phyloP scores from a whole-genome alignment of 2,113 vertebrate species.

The Morone chrysops region DNA sequence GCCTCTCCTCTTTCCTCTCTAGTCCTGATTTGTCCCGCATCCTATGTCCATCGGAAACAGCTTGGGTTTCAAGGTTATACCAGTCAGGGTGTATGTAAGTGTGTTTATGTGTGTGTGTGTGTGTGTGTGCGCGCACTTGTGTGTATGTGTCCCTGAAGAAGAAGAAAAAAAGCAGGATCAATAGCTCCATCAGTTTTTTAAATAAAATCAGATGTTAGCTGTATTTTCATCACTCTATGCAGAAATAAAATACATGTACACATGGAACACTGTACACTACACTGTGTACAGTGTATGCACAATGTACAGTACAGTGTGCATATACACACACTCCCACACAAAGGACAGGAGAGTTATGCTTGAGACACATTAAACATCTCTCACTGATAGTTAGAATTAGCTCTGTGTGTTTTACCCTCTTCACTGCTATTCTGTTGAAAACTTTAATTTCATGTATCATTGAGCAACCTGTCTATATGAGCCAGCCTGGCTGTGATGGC shows the following conservation, averaged over 20 bases:
- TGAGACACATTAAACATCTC: slow-evolving; percentile 62
- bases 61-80: slow-evolving; percentile 79
- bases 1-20: slow-evolving; percentile 15
- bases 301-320: background rate
- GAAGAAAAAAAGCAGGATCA: slow-evolving; percentile 35
- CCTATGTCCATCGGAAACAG: slow-evolving; percentile 64
- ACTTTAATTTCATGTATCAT: slow-evolving; percentile 85
- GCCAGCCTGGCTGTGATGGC: slow-evolving; percentile 53
- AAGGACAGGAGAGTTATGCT: slow-evolving; percentile 34
- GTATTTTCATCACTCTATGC: background rate
- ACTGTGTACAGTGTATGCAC: background rate
- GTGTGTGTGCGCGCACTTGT: background rate
- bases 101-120: slow-evolving; percentile 2
- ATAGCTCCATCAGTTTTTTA: slow-evolving; percentile 42
- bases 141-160: slow-evolving; percentile 17
- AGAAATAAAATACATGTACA: background rate
- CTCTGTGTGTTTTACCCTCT: slow-evolving; percentile 75
- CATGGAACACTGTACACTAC: background rate
- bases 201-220: slow-evolving; percentile 24
- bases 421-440: slow-evolving; percentile 69
- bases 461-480: slow-evolving; percentile 80
- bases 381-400: slow-evolving; percentile 73
- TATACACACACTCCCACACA: background rate
- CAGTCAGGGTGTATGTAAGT: slow-evolving; percentile 39
- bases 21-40: slow-evolving; percentile 50